Base-by-base conservation (phyloP, 1,140 invertebrate species). In the Apis dorsata region DNA sequence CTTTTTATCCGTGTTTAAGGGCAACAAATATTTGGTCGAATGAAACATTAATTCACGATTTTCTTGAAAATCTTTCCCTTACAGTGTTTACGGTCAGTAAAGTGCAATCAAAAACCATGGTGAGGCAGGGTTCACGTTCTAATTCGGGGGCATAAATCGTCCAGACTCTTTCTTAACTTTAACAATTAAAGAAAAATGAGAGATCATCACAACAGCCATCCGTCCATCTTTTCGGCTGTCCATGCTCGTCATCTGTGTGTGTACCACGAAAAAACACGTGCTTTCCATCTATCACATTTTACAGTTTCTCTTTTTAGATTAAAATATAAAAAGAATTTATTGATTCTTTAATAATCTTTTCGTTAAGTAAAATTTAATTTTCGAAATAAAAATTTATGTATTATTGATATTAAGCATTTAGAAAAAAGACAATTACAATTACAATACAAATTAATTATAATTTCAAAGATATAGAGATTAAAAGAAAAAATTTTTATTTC, bases 201-300 rank as follows among this genome's bases (percentile, higher is more conserved):
- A 76, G 76, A 8, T 76, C 65, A 81, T 53, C 78, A 34, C 66
- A 85, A 81, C 91, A 91, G 90, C 89, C 77, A 90, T 92, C 91
- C 91, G 91, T 92, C 91, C 91, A 91, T 78, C 90, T 78, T 86
- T 81, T 90, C 84, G 89, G 91, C 89, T 91, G 90, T 87, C 82
- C 71, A 62, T 72, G 72, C 65, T 71, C 59, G 59, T 68, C 59
- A 57, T 70, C 34, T 75, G 49, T 57, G 57, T 49, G 62, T 57
- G 65, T 72, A 70, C 60, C 65, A 19, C 55, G 57, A 83, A 34
- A 71, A 24, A 63, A 44, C 0, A 59, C 65, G 79, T 60, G 79
- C 19, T 81, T 78, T 55, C 55, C 44, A 73, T 85, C 34, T 53
- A 81, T 51, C 5, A 15, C 11, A 28, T 53, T 55, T 17, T 15